Evolutionary conservation across 2,888 invertebrate genomes (phyloP).

Genomic region (Xylota segnis): DNA sequence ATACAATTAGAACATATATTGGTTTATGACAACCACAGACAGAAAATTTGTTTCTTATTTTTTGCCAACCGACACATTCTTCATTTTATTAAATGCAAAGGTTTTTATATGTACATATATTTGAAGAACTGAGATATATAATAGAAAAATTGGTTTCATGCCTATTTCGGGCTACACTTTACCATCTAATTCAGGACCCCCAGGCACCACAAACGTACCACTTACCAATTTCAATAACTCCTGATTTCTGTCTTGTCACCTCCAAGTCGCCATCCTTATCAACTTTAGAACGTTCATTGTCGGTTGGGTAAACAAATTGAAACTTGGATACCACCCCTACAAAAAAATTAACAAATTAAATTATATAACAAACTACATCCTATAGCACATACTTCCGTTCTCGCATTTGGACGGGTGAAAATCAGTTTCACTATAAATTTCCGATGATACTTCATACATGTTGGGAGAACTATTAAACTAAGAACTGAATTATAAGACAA

Average conservation of each 20-base stretch:
- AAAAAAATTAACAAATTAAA: slow-evolving; percentile 77
- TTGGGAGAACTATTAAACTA: not conserved
- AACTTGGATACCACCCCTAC: slow-evolving; percentile 90
- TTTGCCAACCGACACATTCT: too few species aligned
- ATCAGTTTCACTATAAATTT: slow-evolving; percentile 90
- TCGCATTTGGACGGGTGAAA: slow-evolving; percentile 86
- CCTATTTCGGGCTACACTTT: not conserved
- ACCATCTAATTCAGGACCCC: not conserved
- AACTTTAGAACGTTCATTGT: slow-evolving; percentile 79
- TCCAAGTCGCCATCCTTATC: slow-evolving; percentile 91
- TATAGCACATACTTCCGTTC: slow-evolving; percentile 85
- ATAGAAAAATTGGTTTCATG: not conserved
- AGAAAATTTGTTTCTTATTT: too few species aligned
- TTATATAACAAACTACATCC: slow-evolving; percentile 34
- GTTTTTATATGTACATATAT: too few species aligned
- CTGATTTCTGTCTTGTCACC: slow-evolving; percentile 85
- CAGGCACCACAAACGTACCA: too few species aligned
- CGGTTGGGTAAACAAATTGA: slow-evolving; percentile 86
- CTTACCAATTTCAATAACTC: slow-evolving; percentile 88
- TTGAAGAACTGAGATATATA: too few species aligned
- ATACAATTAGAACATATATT: too few species aligned
- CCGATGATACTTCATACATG: slow-evolving; percentile 88
- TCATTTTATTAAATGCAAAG: too few species aligned
- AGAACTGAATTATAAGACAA: not conserved
- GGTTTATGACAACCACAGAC: too few species aligned